Percentiles rank a stretch among this genome's conserved stretches.
phyloP scores from a whole-genome alignment of 23 tunicate species.

The Halocynthia roretzi region DNA sequence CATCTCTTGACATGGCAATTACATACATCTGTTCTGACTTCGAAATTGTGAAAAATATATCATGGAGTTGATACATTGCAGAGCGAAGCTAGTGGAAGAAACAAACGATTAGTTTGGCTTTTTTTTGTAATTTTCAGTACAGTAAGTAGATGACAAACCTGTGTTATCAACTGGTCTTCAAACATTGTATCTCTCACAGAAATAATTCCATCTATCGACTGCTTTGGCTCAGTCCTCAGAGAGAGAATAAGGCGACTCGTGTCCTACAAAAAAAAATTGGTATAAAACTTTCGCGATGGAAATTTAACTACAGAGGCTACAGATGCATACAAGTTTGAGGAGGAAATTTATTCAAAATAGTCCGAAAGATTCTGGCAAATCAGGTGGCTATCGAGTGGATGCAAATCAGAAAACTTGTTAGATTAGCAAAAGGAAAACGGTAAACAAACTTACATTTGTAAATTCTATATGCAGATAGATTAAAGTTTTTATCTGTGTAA shows the following conservation, averaged over 20 bases:
- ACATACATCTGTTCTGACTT: slow-evolving; percentile 32
- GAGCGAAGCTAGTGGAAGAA: slow-evolving; percentile 42
- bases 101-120: not conserved
- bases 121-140: not conserved
- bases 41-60: slow-evolving; percentile 35
- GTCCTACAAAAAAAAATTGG: slow-evolving; percentile 29
- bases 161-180: slow-evolving; percentile 42
- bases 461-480: no score
- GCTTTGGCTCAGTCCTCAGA: slow-evolving; percentile 34
- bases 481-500: no score
- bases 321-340: no score
- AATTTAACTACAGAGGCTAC: no score
- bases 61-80: slow-evolving; percentile 64
- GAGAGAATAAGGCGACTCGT: slow-evolving; percentile 64
- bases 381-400: no score
- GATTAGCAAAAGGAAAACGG: no score
- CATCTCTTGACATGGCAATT: slow-evolving; percentile 27
- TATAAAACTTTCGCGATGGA: no score
- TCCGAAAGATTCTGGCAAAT: not conserved
- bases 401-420: no score
- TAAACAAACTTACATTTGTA: no score
- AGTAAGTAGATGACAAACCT: slow-evolving; percentile 27
- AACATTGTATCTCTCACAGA: slow-evolving; percentile 45
- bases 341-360: not conserved
- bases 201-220: slow-evolving; percentile 10